Conservation (phyloP, 2,888 invertebrate genomes). For the Marasmarcha lunaedactyla region DNA sequence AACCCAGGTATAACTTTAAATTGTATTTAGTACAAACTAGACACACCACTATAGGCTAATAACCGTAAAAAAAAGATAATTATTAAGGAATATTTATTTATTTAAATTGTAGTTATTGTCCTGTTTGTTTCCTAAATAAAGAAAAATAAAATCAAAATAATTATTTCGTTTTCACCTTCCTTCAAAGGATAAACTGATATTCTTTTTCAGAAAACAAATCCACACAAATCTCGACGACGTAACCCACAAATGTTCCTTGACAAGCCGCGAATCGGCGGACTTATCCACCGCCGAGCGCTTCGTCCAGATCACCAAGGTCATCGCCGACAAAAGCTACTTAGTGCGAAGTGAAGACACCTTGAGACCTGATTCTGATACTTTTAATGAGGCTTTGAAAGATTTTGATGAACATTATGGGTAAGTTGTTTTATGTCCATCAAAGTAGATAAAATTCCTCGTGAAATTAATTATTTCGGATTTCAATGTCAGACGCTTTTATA, state of each 20-base stretch:
- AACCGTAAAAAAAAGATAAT: no score
- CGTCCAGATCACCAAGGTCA: conserved; percentile 38
- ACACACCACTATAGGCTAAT: no score
- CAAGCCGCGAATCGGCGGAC: conserved; percentile 30
- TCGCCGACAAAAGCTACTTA: conserved; percentile 39
- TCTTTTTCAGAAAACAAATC: no score
- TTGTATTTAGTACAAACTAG: no score
- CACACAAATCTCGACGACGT: conserved; percentile 25
- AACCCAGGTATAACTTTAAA: no score
- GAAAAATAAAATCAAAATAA: no score
- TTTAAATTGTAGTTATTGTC: no score
- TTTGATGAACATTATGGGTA: conserved; percentile 54
- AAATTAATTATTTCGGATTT: not conserved
- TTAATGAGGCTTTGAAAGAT: conserved; percentile 39
- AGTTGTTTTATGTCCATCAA: no score
- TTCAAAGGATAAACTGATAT: no score
- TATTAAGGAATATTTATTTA: no score
- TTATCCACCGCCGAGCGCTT: conserved; percentile 42
- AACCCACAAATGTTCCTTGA: conserved; percentile 39
- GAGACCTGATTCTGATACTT: conserved; percentile 34
- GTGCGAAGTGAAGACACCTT: conserved; percentile 47
- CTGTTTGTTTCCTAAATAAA: no score
- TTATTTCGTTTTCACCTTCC: no score
- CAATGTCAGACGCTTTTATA: not conserved
- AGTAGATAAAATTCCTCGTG: not conserved